Evolutionary conservation across 2,797 vertebrate species (phyloP), one percentile per base, ranked within the genome.

Genomic region (Cryptoprocta ferox): DNA sequence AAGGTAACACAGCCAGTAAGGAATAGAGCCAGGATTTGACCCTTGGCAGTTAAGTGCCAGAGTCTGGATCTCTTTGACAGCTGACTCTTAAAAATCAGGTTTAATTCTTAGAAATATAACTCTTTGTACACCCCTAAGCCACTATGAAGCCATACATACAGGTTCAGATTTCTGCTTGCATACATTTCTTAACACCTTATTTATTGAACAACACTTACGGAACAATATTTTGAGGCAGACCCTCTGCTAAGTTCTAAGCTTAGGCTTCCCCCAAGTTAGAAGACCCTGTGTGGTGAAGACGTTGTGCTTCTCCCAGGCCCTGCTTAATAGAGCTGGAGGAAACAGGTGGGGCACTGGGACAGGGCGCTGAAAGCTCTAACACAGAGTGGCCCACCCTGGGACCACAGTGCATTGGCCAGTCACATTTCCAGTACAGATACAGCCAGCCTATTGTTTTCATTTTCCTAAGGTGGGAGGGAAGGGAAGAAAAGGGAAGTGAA

Each of bases 21-120:
- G 48, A 50, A 66, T 9, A 93, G 45, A 95, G 42, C 65, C 66
- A 89, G 39, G 53, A 89, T 95, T 45, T 91, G 66, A 81, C 14
- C 13, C 14, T 30, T 59, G 8, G 45, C 6, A 73, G 28, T 73
- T 26, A 6, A 32, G 21, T 83, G 35, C 50, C 71, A 88, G 59
- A 66, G 11, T 76, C 28, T 81, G 37, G 26, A 42, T 82, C 14
- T 73, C 76, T 73, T 61, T 89, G 61, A 82, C 0, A 82, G 28
- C 6, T 9, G 0, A 87, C 39, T 79, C 90, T 2, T 26, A 45
- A 96, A 94, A 50, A 32, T 42, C 82, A 95, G 63, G 30, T 68
- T 59, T 56, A 85, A 84, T 42, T 81, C 61, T 92, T 89, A 84
- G 15, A 73, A 35, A 21, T 19, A n/a, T 0, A 71, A 81, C 50